These are phyloP conservation scores for Trichomycterus rosablanca DNA, from an alignment of 2,113 vertebrate species.

Conservation along the genomic window DNA sequence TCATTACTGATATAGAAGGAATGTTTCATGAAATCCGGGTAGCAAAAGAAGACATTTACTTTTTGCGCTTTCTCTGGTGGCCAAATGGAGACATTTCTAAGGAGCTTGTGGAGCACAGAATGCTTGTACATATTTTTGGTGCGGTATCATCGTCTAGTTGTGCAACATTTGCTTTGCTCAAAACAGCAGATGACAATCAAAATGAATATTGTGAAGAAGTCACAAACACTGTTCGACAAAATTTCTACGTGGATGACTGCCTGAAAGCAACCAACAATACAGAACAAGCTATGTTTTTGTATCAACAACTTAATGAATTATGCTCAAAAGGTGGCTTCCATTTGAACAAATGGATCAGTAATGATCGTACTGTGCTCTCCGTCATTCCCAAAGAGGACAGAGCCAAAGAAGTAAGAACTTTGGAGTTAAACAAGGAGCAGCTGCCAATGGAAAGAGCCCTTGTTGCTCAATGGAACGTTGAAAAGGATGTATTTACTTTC, in stretches of 20 bases:
- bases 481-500: too few species aligned
- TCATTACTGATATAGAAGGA: constrained; percentile 17
- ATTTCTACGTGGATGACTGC: constrained; percentile 19
- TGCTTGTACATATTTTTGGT: not conserved
- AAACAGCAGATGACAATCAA: too few species aligned
- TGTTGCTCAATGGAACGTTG: too few species aligned
- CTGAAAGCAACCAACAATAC: too few species aligned
- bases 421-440: too few species aligned
- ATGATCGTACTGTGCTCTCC: not conserved
- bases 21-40: constrained; percentile 14
- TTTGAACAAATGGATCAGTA: not conserved
- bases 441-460: too few species aligned
- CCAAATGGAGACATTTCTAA: not conserved
- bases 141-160: not conserved
- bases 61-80: constrained; percentile 6
- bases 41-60: not conserved
- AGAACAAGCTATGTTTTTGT: too few species aligned
- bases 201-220: too few species aligned
- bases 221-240: not conserved
- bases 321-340: not conserved
- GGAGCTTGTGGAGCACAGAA: too few species aligned
- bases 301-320: too few species aligned
- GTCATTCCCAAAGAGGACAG: not conserved
- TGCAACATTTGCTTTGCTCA: not conserved
- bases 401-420: too few species aligned